Percentiles rank a stretch among this genome's conserved stretches.
phyloP scores from a whole-genome alignment of 2,797 vertebrate genomes.

The Acridotheres tristis region DNA sequence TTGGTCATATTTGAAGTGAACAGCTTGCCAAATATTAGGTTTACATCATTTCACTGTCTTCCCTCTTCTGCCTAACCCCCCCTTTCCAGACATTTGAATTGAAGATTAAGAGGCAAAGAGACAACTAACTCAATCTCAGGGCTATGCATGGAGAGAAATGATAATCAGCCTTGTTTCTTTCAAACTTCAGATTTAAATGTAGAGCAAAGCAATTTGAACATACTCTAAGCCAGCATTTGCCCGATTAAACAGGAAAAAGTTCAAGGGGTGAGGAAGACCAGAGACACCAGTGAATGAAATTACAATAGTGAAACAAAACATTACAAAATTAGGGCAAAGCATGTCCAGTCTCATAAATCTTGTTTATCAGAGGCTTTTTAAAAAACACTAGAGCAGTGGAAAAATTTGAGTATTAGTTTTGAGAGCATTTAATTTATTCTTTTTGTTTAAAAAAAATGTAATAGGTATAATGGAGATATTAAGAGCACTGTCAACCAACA shows the following conservation, averaged over 20 bases:
- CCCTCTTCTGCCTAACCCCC: neutral
- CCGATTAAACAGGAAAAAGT: conserved; percentile 68
- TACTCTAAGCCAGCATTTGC: neutral
- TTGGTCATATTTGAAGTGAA: neutral
- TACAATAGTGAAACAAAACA: conserved; percentile 52
- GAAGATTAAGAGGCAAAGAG: neutral
- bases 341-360: conserved; percentile 45
- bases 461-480: neutral
- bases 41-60: neutral
- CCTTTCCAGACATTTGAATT: neutral
- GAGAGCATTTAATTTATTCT: neutral
- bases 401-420: neutral
- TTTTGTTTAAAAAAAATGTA: neutral
- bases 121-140: neutral
- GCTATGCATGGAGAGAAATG: neutral
- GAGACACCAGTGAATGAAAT: conserved; percentile 20
- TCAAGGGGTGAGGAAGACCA: conserved; percentile 68
- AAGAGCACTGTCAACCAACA: neutral
- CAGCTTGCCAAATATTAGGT: neutral
- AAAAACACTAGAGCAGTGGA: neutral
- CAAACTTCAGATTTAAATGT: neutral
- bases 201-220: neutral
- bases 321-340: neutral
- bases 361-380: conserved; percentile 42
- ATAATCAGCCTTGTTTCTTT: neutral